These are phyloP conservation scores for Epicampocera succincta DNA, from an alignment of 2,888 invertebrate species.

Conservation along the genomic window DNA sequence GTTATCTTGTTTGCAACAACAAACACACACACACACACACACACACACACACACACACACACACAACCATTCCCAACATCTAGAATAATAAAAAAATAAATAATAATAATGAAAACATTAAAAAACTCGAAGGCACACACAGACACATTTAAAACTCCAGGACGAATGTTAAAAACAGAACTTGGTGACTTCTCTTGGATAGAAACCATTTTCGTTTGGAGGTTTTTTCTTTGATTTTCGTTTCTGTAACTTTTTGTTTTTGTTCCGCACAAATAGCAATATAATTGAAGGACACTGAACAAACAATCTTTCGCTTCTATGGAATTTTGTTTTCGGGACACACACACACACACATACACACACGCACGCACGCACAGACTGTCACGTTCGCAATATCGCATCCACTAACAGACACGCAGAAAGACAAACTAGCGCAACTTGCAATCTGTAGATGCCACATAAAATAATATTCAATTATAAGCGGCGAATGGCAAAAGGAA, in stretches of 20 bases:
- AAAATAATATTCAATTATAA: slow-evolving; percentile 66
- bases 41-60: slow-evolving; percentile 19
- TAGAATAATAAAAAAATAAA: slow-evolving; percentile 17
- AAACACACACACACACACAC: slow-evolving; percentile 29
- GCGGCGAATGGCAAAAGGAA: slow-evolving; percentile 60
- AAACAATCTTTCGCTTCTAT: slow-evolving; percentile 26
- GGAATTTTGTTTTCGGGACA: not conserved
- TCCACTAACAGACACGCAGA: slow-evolving; percentile 10
- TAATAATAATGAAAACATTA: slow-evolving; percentile 55
- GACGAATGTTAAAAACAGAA: slow-evolving; percentile 57
- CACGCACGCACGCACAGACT: not conserved
- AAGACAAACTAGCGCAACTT: slow-evolving; percentile 28
- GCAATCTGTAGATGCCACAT: slow-evolving; percentile 53
- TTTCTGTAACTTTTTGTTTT: slow-evolving; percentile 48
- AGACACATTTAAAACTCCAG: slow-evolving; percentile 15
- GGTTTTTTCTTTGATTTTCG: slow-evolving; percentile 55
- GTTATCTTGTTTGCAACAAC: slow-evolving; percentile 55
- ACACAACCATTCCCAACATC: not conserved
- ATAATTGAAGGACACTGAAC: slow-evolving; percentile 71
- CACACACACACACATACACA: slow-evolving; percentile 2
- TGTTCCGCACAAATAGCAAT: slow-evolving; percentile 69
- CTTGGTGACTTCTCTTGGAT: slow-evolving; percentile 59
- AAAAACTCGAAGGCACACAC: not conserved
- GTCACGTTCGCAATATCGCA: not conserved
- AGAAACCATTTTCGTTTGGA: slow-evolving; percentile 30